phyloP scores from a whole-genome alignment of 2,113 vertebrate genomes.

The Columba janthina region DNA sequence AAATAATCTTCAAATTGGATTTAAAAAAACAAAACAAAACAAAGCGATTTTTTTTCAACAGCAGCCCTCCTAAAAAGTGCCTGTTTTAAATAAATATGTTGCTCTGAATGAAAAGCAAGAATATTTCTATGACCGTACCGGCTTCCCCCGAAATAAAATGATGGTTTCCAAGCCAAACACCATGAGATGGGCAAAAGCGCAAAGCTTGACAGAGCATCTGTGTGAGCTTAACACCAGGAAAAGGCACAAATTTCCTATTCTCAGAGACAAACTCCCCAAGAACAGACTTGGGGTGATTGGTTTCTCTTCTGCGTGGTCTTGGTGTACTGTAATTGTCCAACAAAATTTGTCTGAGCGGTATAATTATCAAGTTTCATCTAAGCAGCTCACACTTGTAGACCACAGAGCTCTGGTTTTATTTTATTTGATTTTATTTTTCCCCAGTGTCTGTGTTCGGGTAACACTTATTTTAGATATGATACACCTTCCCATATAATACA shows the following conservation, averaged over 20 bases:
- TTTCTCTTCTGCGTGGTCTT: neutral
- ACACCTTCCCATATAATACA: neutral
- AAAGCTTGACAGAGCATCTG: neutral
- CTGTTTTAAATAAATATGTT: neutral
- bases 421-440: neutral
- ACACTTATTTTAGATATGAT: neutral
- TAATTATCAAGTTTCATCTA: neutral
- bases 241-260: neutral
- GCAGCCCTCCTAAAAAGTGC: neutral
- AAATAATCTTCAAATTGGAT: neutral
- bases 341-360: neutral
- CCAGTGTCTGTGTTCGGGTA: neutral
- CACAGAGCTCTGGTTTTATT: neutral
- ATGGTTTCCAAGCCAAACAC: neutral
- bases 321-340: neutral
- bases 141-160: neutral
- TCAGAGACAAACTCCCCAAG: neutral
- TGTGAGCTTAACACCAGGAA: accelerated
- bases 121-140: neutral
- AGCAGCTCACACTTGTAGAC: neutral
- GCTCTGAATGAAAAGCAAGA: neutral
- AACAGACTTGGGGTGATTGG: too few relatives aligned
- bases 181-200: accelerated
- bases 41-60: neutral
- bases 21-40: neutral